phyloP scores from a whole-genome alignment of 1,140 invertebrate species.

The Apis mellifera region DNA sequence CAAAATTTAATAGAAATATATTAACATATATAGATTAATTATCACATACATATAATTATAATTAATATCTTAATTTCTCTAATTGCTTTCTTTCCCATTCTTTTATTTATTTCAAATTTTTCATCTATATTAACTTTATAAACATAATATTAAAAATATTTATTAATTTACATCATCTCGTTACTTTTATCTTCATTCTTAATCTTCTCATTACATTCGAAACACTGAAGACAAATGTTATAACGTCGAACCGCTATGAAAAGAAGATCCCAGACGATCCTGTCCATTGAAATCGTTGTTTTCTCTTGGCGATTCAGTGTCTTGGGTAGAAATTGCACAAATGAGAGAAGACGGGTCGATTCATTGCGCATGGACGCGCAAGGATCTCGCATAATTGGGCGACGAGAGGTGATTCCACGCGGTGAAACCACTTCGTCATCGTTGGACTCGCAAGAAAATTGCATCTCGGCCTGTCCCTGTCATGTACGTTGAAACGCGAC shows the following conservation, averaged over 20 bases:
- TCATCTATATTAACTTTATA: not conserved
- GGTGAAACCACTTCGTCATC: slow-evolving; percentile 67
- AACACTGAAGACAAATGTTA: not conserved
- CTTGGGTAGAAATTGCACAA: not conserved
- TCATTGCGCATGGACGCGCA: not conserved
- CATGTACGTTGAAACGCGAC: slow-evolving; percentile 65
- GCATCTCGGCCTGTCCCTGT: slow-evolving; percentile 63
- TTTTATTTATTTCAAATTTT: not conserved
- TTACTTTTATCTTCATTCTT: not conserved
- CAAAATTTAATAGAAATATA: too few species aligned
- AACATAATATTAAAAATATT: too few species aligned
- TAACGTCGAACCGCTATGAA: not conserved
- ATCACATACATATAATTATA: too few species aligned
- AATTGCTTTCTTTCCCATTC: not conserved
- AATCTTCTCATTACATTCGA: not conserved
- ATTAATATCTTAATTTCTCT: too few species aligned
- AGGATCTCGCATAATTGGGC: slow-evolving; percentile 48
- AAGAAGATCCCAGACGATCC: not conserved
- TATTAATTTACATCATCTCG: too few species aligned
- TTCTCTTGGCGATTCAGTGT: not conserved
- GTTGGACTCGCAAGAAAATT: slow-evolving; percentile 60
- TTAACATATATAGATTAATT: too few species aligned
- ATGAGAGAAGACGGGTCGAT: not conserved
- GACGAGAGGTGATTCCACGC: slow-evolving; percentile 28
- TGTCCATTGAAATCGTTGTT: not conserved